Evolutionary conservation across 1,140 invertebrate species (phyloP), one percentile per base, ranked within the genome.

Genomic region (Onthophagus taurus): DNA sequence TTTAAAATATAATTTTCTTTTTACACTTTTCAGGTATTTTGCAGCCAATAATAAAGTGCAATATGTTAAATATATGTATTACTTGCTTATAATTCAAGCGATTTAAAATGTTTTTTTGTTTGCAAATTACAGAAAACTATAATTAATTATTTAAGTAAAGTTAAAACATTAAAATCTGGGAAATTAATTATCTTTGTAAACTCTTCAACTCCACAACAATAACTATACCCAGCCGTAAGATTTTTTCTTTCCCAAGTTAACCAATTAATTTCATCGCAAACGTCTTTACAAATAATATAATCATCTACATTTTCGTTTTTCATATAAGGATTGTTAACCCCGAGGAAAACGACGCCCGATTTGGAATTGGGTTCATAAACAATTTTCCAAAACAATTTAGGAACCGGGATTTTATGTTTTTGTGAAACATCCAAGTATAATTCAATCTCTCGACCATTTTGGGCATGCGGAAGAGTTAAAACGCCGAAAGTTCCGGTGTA

Each of bases 301-400:
- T n/a, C n/a, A 42, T 74, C 63, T 1, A 56, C 42, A 0, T 48
- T 54, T 2, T 66, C 53, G 9, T 63, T 61, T 0, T 60, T 8
- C 1, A 43, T 54, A 51, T 77, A 74, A 0, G 77, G 77, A 60
- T 83, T 78, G 56, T 82, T 82, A 14, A 80, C 64, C 14, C 74
- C 72, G 1, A 82, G 55, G 45, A 80, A 72, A 2, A 72, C 78
- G 1, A 73, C 71, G 2, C 72, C 77, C 2, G 60, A 52, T 31
- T 67, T 66, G 2, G 57, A 63, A 5, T 52, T 46, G 7, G 66
- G 61, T 47, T 81, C 68, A 47, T 78, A 71, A 2, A 76, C 63
- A 4, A 81, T 60, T 69, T 81, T 80, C 70, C 74, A 80, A 44
- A 66, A 78, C 30, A 74, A 69, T 50, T 67, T 57, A 0, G 78